Evolutionary conservation across 1,140 invertebrate species (phyloP).

Genomic region (Frieseomelitta varia): DNA sequence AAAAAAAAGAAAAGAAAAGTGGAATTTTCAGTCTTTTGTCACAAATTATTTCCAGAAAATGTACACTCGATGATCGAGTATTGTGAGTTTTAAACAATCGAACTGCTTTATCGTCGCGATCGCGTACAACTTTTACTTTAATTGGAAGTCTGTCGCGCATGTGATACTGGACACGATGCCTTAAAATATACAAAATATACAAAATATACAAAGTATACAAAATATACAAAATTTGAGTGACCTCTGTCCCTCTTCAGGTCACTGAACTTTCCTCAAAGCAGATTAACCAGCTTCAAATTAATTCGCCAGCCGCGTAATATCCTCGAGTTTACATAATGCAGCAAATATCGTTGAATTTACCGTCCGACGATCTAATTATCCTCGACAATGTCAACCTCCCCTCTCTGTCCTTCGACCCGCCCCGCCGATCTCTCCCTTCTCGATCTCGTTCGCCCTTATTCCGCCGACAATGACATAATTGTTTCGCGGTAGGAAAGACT

Average conservation of each 20-base stretch:
- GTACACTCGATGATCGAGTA: too few species aligned
- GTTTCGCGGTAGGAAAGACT: conserved; percentile 39
- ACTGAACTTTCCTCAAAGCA: not conserved
- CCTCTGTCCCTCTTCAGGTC: too few species aligned
- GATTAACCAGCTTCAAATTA: not conserved
- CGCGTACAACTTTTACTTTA: too few species aligned
- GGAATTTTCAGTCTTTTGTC: too few species aligned
- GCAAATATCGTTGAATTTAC: conserved; percentile 21
- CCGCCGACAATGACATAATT: conserved; percentile 36
- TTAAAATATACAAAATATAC: not conserved
- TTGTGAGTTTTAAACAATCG: too few species aligned
- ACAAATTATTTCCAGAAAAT: too few species aligned
- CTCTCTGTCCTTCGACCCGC: not conserved
- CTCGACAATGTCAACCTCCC: not conserved
- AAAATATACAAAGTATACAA: too few species aligned
- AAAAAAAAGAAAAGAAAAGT: too few species aligned
- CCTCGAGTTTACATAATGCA: conserved; percentile 1
- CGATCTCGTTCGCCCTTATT: not conserved
- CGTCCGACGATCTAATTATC: conserved; percentile 17
- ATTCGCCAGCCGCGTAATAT: not conserved
- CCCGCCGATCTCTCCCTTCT: not conserved
- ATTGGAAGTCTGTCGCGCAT: too few species aligned
- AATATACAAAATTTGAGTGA: too few species aligned
- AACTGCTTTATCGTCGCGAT: too few species aligned
- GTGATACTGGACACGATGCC: not conserved